Conservation (phyloP, 2,797 vertebrate genomes). For the Ara ararauna region DNA sequence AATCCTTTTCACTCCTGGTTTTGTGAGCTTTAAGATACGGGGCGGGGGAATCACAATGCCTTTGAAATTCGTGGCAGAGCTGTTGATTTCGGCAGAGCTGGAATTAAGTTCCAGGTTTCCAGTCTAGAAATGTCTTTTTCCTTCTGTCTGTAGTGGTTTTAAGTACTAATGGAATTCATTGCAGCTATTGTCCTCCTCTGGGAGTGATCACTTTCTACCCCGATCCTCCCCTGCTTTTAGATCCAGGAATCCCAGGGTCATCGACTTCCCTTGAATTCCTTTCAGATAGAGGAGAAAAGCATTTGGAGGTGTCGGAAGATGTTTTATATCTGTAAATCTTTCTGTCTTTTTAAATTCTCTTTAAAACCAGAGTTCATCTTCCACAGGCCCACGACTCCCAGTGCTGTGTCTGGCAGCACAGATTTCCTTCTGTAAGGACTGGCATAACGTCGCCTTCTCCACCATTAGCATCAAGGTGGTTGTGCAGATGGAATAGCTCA, state of each 20-base stretch:
- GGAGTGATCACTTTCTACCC: not conserved
- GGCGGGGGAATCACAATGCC: not conserved
- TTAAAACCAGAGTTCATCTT: not conserved
- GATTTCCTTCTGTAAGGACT: not conserved
- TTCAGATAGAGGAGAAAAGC: not conserved
- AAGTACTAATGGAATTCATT: not conserved
- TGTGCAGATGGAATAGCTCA: not conserved
- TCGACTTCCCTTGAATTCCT: not conserved
- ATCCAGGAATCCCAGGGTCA: not conserved
- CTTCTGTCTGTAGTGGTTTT: not conserved
- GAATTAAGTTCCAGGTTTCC: not conserved
- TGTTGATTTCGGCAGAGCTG: not conserved
- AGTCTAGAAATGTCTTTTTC: not conserved
- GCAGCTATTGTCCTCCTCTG: not conserved
- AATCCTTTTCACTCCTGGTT: not conserved
- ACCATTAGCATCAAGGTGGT: not conserved
- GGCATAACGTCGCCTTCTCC: not conserved
- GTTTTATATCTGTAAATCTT: not conserved
- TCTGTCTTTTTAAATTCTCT: not conserved
- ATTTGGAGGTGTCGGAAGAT: not conserved
- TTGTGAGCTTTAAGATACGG: not conserved
- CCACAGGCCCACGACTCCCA: fast-evolving
- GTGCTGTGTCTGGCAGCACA: not conserved
- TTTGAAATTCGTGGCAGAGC: not conserved
- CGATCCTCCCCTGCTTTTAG: not conserved